These are phyloP conservation scores for Nansenia antarctica DNA, from an alignment of 2,113 vertebrate species.

Conservation along the genomic window DNA sequence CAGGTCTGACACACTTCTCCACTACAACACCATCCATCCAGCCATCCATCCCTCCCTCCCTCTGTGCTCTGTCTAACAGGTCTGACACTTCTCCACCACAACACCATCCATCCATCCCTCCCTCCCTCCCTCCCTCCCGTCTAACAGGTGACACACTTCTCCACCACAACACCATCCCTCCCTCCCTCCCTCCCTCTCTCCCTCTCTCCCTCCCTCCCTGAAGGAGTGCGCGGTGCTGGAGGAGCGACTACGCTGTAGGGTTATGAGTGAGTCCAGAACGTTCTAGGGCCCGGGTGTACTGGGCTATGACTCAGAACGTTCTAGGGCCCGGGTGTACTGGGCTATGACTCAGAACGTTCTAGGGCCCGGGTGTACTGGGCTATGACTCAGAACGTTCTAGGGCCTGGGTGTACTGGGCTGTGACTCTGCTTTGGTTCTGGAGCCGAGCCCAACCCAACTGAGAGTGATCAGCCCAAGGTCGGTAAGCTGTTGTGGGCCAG, in stretches of 20 bases:
- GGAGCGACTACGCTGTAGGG: conserved; percentile 15
- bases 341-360: conserved; percentile 29
- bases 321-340: conserved; percentile 14
- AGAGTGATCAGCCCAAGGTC: conserved; percentile 29
- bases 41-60: too few species aligned
- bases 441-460: too few species aligned
- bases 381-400: conserved; percentile 27
- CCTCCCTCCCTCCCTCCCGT: too few species aligned
- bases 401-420: conserved; percentile 26
- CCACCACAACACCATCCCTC: conserved; percentile 30
- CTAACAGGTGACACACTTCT: conserved; percentile 47
- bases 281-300: conserved; percentile 17
- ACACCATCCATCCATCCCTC: too few species aligned
- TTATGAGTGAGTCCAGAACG: conserved; percentile 26
- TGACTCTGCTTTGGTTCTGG: conserved; percentile 5
- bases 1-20: too few species aligned
- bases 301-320: conserved; percentile 33
- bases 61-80: too few species aligned
- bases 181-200: too few species aligned
- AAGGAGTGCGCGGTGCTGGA: not conserved
- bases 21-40: too few species aligned
- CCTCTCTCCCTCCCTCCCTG: too few species aligned
- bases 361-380: conserved; percentile 15
- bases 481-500: conserved; percentile 6
- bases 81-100: too few species aligned